Evolutionary conservation across 2,113 vertebrate species (phyloP).

Genomic region (Gadus macrocephalus): DNA sequence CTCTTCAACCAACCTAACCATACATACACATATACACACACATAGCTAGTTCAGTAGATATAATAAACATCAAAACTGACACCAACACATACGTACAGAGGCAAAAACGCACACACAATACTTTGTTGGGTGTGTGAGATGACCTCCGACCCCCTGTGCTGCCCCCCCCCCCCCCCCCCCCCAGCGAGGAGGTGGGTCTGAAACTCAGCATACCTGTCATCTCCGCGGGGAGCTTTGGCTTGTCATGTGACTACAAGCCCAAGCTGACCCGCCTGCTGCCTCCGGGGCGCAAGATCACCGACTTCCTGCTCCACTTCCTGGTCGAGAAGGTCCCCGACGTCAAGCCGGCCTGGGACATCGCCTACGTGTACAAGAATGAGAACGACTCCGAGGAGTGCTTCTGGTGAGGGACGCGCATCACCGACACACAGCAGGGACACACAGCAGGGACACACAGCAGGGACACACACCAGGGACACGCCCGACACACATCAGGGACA

Average conservation of each 20-base stretch:
- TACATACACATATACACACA: not conserved
- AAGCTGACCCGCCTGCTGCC: slow-evolving; percentile 85
- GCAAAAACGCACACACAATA: not conserved
- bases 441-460: not conserved
- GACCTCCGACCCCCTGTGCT: not conserved
- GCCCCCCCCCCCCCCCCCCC: not conserved
- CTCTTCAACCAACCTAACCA: not conserved
- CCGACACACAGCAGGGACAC: not conserved
- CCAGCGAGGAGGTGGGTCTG: slow-evolving; percentile 75
- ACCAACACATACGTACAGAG: slow-evolving; percentile 38
- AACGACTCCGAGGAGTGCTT: slow-evolving; percentile 78
- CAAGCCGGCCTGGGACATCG: slow-evolving; percentile 75
- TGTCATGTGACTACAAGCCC: slow-evolving; percentile 88
- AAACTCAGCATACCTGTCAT: slow-evolving; percentile 84
- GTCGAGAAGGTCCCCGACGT: slow-evolving; percentile 31
- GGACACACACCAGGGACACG: too few relatives aligned
- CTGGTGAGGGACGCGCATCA: slow-evolving; percentile 76
- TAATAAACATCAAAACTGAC: too few relatives aligned
- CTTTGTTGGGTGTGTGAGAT: not conserved
- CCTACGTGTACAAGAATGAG: slow-evolving; percentile 83
- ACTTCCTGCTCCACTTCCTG: slow-evolving; percentile 81
- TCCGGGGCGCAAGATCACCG: slow-evolving; percentile 85
- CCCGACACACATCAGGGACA: too few relatives aligned
- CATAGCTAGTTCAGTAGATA: not conserved
- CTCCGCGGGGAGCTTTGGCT: slow-evolving; percentile 93